Evolutionary conservation across 23 tunicate species (phyloP).

Genomic region (Trididemnum nubilum): DNA sequence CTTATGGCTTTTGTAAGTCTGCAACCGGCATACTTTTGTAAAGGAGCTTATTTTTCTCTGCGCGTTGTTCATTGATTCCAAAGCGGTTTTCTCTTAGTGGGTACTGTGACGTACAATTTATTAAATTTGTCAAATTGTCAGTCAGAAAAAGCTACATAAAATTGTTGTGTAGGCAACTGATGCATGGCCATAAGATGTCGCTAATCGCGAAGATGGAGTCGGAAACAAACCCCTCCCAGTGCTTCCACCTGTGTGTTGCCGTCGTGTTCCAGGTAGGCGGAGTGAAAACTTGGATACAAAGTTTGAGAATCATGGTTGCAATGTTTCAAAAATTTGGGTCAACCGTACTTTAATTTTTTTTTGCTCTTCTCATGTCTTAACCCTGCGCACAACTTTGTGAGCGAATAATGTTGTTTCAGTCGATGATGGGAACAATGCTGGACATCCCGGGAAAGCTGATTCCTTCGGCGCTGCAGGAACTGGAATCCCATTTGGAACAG

Average conservation of each 20-base stretch:
- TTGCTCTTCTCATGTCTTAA: too few species aligned
- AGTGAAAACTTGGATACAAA: not conserved
- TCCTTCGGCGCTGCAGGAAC: conserved; percentile 23
- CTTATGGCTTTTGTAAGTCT: too few species aligned
- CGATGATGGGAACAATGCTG: conserved; percentile 51
- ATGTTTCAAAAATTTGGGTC: too few species aligned
- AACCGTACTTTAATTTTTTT: too few species aligned
- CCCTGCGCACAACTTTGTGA: too few species aligned
- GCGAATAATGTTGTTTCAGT: not conserved
- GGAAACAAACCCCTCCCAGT: conserved; percentile 50
- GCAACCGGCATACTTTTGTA: too few species aligned
- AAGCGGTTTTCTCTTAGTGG: too few species aligned
- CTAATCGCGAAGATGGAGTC: conserved; percentile 55
- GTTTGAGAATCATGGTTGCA: not conserved
- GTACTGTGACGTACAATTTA: too few species aligned
- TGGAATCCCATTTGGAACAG: conserved; percentile 2
- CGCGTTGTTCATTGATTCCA: too few species aligned
- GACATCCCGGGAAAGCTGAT: conserved; percentile 69
- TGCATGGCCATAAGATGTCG: conserved; percentile 79
- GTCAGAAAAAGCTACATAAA: too few species aligned
- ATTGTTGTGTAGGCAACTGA: conserved; percentile 45
- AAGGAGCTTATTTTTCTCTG: too few species aligned
- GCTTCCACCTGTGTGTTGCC: conserved; percentile 53
- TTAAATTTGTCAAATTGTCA: too few species aligned
- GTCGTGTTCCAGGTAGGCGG: conserved; percentile 66